Base-by-base conservation (phyloP, 92 coral and sea anemone species). In the Epizoanthus scotinus region DNA sequence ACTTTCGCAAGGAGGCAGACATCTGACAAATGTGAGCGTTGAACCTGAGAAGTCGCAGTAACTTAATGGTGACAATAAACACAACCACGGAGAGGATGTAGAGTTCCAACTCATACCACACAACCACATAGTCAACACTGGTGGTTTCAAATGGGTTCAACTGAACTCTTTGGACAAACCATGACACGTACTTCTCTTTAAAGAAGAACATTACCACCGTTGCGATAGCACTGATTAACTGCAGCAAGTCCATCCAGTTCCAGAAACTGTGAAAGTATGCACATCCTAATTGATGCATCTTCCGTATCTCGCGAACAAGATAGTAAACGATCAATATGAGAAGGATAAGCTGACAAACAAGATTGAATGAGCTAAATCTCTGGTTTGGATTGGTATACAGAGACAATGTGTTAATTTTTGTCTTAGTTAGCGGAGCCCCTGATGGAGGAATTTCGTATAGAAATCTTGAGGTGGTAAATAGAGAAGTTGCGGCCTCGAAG, bases 181-280 rank as follows among this genome's bases (percentile, higher is more conserved):
- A 81, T n/a, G 97, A 89, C 13, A 94, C 93, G 78, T 90, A 94
- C 61, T 82, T 89, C 29, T 91, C 86, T 49, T 94, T 94, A 34
- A 87, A 89, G 85, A 94, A 94, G 83, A 94, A 94, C 66, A 94
- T 65, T 5, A 78, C 89, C 0, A 93, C 78, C 1, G 98, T 89
- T 47, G 84, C 62, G 25, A 79, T 82, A n/a, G 94, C 89, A 36
- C 87, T 77, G 20, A 94, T 42, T 1, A 93, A 81, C 59, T 90
- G 98, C 12, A 94, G 65, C n/a, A 91, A 29, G 71, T 94, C 89
- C 88, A 90, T 83, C 98, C 98, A 94, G 88, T 90, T 94, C 98
- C 98, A 94, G 82, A 94, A 94, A 27, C 87, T 78, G 24, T 83
- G 62, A 44, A 94, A 94, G 84, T 93, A 94, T 3, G 85, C 61